Conservation (phyloP, 2,888 invertebrate species). For the Mermis nigrescens region DNA sequence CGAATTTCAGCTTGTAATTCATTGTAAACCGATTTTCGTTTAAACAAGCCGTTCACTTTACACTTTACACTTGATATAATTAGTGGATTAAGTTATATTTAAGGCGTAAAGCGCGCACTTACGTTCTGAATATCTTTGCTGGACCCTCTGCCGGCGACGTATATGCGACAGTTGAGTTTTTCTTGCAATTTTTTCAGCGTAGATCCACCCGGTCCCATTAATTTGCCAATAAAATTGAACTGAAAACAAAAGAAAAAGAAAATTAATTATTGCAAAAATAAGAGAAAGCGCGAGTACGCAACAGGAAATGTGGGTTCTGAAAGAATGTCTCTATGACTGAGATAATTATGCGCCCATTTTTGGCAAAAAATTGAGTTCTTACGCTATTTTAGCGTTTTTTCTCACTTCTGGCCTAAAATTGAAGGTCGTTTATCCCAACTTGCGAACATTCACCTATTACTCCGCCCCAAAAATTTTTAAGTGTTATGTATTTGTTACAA, state of each 20-base stretch:
- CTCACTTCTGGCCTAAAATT: too few species aligned
- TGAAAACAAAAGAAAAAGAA: too few species aligned
- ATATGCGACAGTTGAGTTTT: not conserved
- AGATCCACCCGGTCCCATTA: not conserved
- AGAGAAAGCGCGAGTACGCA: not conserved
- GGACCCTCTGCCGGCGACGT: not conserved
- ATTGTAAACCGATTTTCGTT: too few species aligned
- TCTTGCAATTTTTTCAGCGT: slow-evolving; percentile 1
- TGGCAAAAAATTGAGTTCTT: too few species aligned
- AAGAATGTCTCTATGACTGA: not conserved
- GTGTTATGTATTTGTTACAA: too few species aligned
- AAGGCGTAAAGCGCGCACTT: not conserved
- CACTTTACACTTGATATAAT: too few species aligned
- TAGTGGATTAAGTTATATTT: not conserved
- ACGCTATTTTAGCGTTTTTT: too few species aligned
- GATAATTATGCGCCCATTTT: not conserved
- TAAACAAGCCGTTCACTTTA: too few species aligned
- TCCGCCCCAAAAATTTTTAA: too few species aligned
- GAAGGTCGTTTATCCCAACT: too few species aligned
- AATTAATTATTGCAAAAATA: not conserved
- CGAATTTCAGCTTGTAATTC: too few species aligned
- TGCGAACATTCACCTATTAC: too few species aligned
- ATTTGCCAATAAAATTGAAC: not conserved
- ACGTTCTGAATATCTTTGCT: not conserved
- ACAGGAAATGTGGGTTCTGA: not conserved